These are phyloP conservation scores for Xiphophorus couchianus DNA, from an alignment of 2,113 vertebrate species.

Conservation along the genomic window DNA sequence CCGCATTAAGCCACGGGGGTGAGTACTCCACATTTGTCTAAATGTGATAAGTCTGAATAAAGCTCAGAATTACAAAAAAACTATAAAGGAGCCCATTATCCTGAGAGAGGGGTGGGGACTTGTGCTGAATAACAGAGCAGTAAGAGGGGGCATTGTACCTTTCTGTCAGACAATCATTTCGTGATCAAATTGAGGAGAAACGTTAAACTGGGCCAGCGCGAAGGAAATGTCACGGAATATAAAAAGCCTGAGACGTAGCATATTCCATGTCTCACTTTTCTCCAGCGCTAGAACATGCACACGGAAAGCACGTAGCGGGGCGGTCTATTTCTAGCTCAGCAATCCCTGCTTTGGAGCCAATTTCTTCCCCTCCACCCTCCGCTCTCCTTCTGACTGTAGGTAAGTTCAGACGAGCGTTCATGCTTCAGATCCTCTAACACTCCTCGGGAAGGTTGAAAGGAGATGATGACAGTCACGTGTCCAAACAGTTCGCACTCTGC, in stretches of 20 bases:
- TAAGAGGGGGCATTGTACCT: constrained; percentile 8
- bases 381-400: not conserved
- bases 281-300: not conserved
- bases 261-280: constrained; percentile 11
- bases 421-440: constrained; percentile 24
- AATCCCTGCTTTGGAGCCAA: not conserved
- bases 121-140: constrained; percentile 29
- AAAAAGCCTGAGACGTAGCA: constrained; percentile 40
- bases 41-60: constrained; percentile 37
- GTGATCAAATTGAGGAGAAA: constrained; percentile 17
- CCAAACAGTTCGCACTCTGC: not conserved
- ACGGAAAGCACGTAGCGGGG: not conserved
- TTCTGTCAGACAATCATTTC: constrained; percentile 23
- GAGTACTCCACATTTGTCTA: constrained; percentile 30
- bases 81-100: constrained; percentile 30
- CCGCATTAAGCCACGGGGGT: constrained; percentile 44
- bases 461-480: constrained; percentile 2
- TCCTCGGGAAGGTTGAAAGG: constrained; percentile 7
- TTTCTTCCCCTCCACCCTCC: not conserved
- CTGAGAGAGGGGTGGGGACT: constrained; percentile 8
- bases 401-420: constrained; percentile 7
- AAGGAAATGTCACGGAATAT: constrained; percentile 41
- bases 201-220: constrained; percentile 11
- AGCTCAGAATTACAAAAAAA: constrained; percentile 35
- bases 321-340: not conserved